Conservation (phyloP, 1,140 invertebrate species). For the Drosophila ohnishii region DNA sequence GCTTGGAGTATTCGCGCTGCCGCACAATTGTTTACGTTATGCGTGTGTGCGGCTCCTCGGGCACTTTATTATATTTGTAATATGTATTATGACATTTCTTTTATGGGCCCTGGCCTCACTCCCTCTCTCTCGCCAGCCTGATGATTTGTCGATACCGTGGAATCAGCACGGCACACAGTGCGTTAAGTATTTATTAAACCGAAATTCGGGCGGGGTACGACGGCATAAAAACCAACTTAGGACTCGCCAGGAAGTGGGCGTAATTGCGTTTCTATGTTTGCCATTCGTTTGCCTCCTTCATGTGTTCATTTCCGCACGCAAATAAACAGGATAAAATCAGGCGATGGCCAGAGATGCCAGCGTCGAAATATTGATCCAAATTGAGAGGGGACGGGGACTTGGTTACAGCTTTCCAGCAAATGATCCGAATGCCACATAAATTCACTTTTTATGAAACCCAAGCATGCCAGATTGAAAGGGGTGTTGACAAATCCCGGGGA, state of each 20-base stretch:
- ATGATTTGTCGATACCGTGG: constrained; percentile 60
- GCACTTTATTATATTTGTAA: constrained; percentile 78
- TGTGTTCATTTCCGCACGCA: constrained; percentile 78
- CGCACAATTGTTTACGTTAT: constrained; percentile 71
- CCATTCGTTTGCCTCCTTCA: constrained; percentile 66
- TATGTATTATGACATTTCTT: constrained; percentile 76
- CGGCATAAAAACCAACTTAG: constrained; percentile 41
- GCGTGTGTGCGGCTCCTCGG: constrained; percentile 39
- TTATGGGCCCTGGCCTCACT: constrained; percentile 45
- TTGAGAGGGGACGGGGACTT: not conserved
- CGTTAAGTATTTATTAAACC: constrained; percentile 49
- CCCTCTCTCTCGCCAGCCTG: not conserved
- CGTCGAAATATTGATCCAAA: constrained; percentile 35
- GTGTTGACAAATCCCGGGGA: constrained; percentile 65
- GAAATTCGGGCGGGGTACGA: constrained; percentile 4
- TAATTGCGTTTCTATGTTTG: constrained; percentile 77
- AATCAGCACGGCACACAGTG: constrained; percentile 14
- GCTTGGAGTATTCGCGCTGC: constrained; percentile 46
- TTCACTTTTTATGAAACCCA: constrained; percentile 43
- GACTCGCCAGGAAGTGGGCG: constrained; percentile 62
- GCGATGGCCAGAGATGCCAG: constrained; percentile 25
- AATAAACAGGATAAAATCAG: constrained; percentile 66
- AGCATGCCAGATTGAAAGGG: constrained; percentile 48
- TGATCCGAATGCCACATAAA: constrained; percentile 20
- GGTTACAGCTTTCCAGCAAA: constrained; percentile 6